Evolutionary conservation across 2,113 vertebrate species (phyloP).

Genomic region (Cisticola juncidis): DNA sequence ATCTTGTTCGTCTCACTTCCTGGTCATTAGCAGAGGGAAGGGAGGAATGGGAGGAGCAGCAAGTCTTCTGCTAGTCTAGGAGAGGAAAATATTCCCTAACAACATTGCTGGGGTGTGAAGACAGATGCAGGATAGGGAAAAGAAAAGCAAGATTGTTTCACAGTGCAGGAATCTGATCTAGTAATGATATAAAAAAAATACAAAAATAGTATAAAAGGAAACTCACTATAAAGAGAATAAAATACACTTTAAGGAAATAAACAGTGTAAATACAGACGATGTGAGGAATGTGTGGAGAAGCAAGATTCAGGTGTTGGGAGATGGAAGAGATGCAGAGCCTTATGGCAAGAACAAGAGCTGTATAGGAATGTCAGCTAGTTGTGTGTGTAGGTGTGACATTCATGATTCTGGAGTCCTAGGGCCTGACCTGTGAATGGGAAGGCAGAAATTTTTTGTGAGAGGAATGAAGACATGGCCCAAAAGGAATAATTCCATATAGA

Average conservation of each 20-base stretch:
- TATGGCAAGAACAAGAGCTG: not conserved
- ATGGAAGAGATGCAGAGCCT: not conserved
- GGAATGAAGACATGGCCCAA: not conserved
- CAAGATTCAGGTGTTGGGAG: not conserved
- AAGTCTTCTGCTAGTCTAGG: not conserved
- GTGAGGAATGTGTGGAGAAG: not conserved
- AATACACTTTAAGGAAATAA: not conserved
- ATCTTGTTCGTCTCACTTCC: slow-evolving; percentile 56
- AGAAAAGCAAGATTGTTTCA: not conserved
- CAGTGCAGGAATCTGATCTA: not conserved
- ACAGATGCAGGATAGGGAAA: not conserved
- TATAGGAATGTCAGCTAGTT: not conserved
- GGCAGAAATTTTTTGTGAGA: not conserved
- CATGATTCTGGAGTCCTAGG: not conserved
- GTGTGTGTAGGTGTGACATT: not conserved
- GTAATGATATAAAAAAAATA: not conserved
- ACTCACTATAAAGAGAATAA: not conserved
- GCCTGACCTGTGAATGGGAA: not conserved
- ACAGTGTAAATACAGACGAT: not conserved
- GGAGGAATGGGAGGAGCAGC: not conserved
- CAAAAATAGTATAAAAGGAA: not conserved
- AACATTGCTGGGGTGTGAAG: not conserved
- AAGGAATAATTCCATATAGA: not conserved
- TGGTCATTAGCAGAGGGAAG: slow-evolving; percentile 37
- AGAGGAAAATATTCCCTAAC: not conserved